Base-by-base conservation (phyloP, 1,140 invertebrate species). In the Sycobia sp. region DNA sequence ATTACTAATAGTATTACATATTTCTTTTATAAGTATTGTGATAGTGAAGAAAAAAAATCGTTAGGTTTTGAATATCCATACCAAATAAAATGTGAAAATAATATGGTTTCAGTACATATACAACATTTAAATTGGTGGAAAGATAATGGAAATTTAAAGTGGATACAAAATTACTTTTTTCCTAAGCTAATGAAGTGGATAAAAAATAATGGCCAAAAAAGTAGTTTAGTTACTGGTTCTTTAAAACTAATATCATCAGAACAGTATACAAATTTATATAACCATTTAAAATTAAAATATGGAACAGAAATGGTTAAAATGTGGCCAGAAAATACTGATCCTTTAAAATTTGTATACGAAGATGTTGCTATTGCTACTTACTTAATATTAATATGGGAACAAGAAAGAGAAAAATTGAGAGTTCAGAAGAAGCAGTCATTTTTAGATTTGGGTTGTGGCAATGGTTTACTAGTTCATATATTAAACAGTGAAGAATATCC, bases 381-480 rank as follows among this genome's bases (percentile, higher is more conserved):
- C 79, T 82, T 99, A 16, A 81, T 97, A 27, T 82, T 94, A 34
- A 68, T 94, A 0, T 95, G 92, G 92, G 81, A 87, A 47, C 70
- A 83, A 38, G 82, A 84, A 50, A 77, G 82, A 68, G 73, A 46
- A 72, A 76, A 80, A 51, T 76, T 77, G 23, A 75, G 75, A 39
- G 74, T 75, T 18, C 20, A 69, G 22, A 65, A 76, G 36, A 76
- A 82, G 62, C 89, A 91, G 71, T 87, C 83, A 2, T 98, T 98
- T 85, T 86, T 96, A 1, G 96, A 99, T 82, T 82, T 98, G 27
- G 96, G 96, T 1, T 99, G 96, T 86, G 96, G 97, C 0, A 99
- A 99, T 85, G 97, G 97, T 20, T 82, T 99, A 13, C 82, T 99
- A 3, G 94, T 97, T 11, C 88, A 95, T 81, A 90, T 98, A 62